Base-by-base conservation (phyloP, 2,797 vertebrate genomes). In the Periophthalmus magnuspinnatus region DNA sequence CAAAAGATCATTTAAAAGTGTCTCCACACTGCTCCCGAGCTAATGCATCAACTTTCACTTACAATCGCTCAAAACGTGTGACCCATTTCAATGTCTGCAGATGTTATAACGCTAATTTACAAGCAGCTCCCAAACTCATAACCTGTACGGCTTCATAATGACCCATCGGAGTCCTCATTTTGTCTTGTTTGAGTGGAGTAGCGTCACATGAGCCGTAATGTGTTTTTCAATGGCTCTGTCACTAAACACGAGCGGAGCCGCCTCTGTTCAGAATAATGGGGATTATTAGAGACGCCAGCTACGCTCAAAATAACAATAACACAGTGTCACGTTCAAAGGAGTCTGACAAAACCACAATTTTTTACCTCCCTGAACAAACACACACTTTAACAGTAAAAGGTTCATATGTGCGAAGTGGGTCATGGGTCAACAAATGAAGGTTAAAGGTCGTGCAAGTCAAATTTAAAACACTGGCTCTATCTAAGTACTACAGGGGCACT, bases 301-400 rank as follows among this genome's bases (percentile, higher is more conserved):
- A 22, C 62, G 10, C 14, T 78, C 61, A 71, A 83, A 80, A 77
- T 47, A 73, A 70, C 48, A 60, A 71, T 45, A 68, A 70, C 36
- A 78, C 22, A 32, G 36, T 56, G 47, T 64, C 38, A 48, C 63
- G 69, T 71, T 61, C 60, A 58, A 65, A 61, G 65, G 65, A 21
- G 50, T 59, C 9, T 1, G 64, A 21, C 36, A 32, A 58, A 73
- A 54, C 10, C 1, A 33, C 52, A 8, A 11, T 59, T 28, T 21
- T 62, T 62, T 47, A 63, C 21, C 38, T 47, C 38, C 28, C 0
- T 64, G 22, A 64, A 28, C 62, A 28, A 64, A 47, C 13, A 7
- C 41, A 22, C 28, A 28, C 28, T 28, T 28, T 28, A 3, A 28
- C 28, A 28, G 28, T 28, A 28, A 28, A 28, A 28, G 28, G 28